phyloP scores from a whole-genome alignment of 2,888 invertebrate genomes.

The Drosophila koepferae region DNA sequence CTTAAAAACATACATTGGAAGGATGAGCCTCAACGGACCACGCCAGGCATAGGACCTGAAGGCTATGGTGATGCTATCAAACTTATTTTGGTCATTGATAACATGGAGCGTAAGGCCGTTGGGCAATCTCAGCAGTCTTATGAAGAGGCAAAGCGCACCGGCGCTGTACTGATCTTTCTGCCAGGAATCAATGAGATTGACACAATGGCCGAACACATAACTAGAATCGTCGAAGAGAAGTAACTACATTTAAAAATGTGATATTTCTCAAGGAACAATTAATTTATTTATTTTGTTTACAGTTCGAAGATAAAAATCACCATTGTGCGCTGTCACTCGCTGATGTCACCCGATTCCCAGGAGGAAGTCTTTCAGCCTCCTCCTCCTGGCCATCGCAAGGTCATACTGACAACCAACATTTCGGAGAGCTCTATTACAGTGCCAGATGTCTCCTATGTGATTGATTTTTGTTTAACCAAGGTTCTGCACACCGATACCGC shows the following conservation, averaged over 20 bases:
- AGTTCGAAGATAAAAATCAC: conserved; percentile 44
- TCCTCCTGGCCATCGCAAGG: conserved; percentile 87
- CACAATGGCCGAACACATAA: conserved; percentile 74
- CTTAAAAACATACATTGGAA: conserved; percentile 83
- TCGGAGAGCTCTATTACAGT: conserved; percentile 97
- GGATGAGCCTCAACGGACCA: conserved; percentile 72
- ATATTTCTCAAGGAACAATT: neutral
- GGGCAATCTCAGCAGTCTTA: conserved; percentile 77
- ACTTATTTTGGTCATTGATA: conserved; percentile 87
- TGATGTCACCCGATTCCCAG: conserved; percentile 92
- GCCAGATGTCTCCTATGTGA: conserved; percentile 94
- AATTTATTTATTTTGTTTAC: conserved; percentile 10
- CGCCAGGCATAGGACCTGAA: conserved; percentile 87
- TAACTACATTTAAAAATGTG: conserved; percentile 16
- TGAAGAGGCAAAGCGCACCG: conserved; percentile 42
- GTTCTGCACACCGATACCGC: conserved; percentile 90
- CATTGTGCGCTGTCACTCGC: conserved; percentile 88
- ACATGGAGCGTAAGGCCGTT: conserved; percentile 70
- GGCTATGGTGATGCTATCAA: conserved; percentile 88
- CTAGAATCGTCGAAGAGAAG: conserved; percentile 25
- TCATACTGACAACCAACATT: conserved; percentile 95
- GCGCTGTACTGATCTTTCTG: conserved; percentile 93
- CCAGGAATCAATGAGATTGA: conserved; percentile 96
- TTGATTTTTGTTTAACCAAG: conserved; percentile 97
- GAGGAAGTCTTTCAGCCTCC: conserved; percentile 86